Evolutionary conservation across 2,888 invertebrate genomes (phyloP), one percentile per base, ranked within the genome.

Genomic region (Neoaliturus tenellus): DNA sequence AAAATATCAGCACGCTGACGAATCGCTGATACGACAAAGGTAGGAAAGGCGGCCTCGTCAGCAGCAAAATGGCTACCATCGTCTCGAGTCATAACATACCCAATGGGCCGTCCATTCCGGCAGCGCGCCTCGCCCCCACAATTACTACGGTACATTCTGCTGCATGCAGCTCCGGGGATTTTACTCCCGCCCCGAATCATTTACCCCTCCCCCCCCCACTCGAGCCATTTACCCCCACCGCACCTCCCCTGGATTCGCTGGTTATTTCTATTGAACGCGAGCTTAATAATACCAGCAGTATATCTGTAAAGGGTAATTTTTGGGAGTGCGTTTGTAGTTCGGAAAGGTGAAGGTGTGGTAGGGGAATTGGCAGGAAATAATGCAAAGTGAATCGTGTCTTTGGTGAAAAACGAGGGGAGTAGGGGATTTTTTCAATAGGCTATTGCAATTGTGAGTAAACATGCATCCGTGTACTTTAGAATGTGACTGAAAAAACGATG

Each of bases 71-170:
- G 3, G 62, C 28, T 31, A 28, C 28, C 62, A 28, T 31, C 62
- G 62, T 62, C 31, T 28, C 28, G 31, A 62, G 62, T 62, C 62
- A 62, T 62, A 62, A 62, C 62, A 62, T 28, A 62, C 31, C 31
- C 62, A 62, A 62, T 62, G 62, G 62, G 28, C 62, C 62, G 62
- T 62, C 31, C 31, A 62, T 62, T 4, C 62, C 62, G 62, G 62
- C 62, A 62, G 28, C 62, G 62, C 62, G 28, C 31, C 62, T 8
- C 48, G 14, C 25, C 55, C 12, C 55, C 5, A 17, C 62, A 62
- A 62, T 62, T 62, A 62, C 62, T 62, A 62, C 62, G 62, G 62
- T 62, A 62, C 55, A 6, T n/a, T n/a, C n/a, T n/a, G n/a, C n/a
- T n/a, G n/a, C 25, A 62, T 62, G 62, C 31, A 62, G 62, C 62